Base-by-base conservation (phyloP, 2,797 vertebrate species). In the Ambastaia sidthimunki region DNA sequence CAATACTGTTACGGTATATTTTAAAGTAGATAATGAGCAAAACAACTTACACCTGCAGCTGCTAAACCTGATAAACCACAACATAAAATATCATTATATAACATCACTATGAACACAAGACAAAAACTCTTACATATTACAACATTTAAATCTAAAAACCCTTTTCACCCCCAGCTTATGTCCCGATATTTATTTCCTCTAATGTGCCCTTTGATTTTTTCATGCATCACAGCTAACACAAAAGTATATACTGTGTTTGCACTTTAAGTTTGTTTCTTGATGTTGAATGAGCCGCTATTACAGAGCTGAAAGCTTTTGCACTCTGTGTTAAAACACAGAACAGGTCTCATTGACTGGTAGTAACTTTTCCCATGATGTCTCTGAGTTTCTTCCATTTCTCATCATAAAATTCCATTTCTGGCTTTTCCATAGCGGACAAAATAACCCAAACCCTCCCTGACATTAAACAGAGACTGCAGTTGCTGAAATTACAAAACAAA, bases 401-500 rank as follows among this genome's bases (percentile, higher is more conserved):
- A 71, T 37, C 41, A 34, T 31, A 34, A 31, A 69, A 21, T 77
- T 69, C 54, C 41, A 34, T 59, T 10, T 47, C 57, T 7, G 23
- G 4, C 18, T 69, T 68, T 69, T 70, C 66, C 75, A 48, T 4
- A 7, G 41, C 34, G 13, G 28, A 0, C 75, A 77, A 62, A 69
- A 48, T 25, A 19, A 15, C 52, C 25, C 0, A 55, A 67, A 37
- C 18, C 3, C 28, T 28, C 12, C 37, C 9, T 68, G 12, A 76
- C 12, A 60, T 13, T 60, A 15, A 60, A 28, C 57, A 15, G 23
- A 59, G 28, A 44, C 21, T 3, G 4, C 44, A 28, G 25, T 31
- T 3, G n/a, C 60, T 18, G 28, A 28, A 34, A n/a, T 31, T 7
- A 31, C 59, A 62, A 16, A 62, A 62, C 11, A 3, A 25, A 25